Conservation (phyloP, 1,140 invertebrate genomes). For the Drosophila sproati region DNA sequence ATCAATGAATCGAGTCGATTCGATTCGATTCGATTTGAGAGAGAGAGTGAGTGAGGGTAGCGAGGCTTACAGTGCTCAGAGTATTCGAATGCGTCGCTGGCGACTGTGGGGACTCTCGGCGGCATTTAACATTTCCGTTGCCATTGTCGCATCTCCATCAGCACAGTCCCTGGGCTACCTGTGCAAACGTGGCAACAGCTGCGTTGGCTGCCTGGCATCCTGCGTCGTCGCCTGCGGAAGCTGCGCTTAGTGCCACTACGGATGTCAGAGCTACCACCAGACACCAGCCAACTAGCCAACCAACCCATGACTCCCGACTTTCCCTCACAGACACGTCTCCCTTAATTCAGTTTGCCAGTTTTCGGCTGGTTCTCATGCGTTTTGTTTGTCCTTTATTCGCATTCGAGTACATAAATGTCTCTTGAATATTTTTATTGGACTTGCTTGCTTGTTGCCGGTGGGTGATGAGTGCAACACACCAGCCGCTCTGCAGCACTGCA, state of each 20-base stretch:
- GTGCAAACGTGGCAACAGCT: constrained; percentile 40
- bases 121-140: constrained; percentile 82
- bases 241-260: constrained; percentile 59
- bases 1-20: constrained; percentile 67
- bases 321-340: background rate
- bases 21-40: too few relatives aligned
- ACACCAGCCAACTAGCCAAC: background rate
- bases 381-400: constrained; percentile 25
- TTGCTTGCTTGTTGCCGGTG: constrained; percentile 28
- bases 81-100: background rate
- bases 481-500: background rate
- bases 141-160: constrained; percentile 48
- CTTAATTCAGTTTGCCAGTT: constrained; percentile 73
- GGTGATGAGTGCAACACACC: constrained; percentile 8
- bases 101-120: constrained; percentile 46
- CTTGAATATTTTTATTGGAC: constrained; percentile 79
- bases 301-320: background rate
- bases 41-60: background rate
- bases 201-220: constrained; percentile 37
- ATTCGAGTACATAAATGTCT: constrained; percentile 53
- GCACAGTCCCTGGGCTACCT: constrained; percentile 34
- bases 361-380: constrained; percentile 50
- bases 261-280: constrained; percentile 62
- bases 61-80: background rate
- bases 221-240: constrained; percentile 59